These are phyloP conservation scores for Empidonax alnorum DNA, from an alignment of 2,113 vertebrate species.

Conservation along the genomic window DNA sequence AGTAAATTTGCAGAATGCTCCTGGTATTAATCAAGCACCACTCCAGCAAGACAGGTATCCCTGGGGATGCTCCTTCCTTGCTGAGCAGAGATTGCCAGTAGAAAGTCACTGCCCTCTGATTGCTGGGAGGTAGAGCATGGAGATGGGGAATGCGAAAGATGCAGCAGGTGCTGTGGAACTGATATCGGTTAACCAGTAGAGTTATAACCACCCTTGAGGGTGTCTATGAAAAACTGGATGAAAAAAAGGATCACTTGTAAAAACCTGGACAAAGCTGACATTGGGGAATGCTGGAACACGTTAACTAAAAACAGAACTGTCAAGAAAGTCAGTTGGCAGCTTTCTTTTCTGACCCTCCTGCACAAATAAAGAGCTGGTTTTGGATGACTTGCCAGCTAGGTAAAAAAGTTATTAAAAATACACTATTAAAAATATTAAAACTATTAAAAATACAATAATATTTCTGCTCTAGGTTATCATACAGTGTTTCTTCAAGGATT, in stretches of 20 bases:
- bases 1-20: not conserved
- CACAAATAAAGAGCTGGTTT: not conserved
- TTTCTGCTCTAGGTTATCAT: not conserved
- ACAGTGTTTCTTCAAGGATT: not conserved
- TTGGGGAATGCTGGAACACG: not conserved
- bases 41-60: not conserved
- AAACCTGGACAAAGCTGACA: not conserved
- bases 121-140: rapidly evolving
- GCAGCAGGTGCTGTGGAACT: not conserved
- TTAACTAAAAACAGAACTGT: not conserved
- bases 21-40: not conserved
- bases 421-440: too few relatives aligned
- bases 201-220: not conserved
- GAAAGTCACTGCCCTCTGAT: not conserved
- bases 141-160: not conserved
- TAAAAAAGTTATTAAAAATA: not conserved
- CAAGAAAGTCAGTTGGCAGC: not conserved
- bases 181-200: not conserved
- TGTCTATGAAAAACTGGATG: not conserved
- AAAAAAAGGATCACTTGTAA: not conserved
- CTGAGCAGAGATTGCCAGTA: not conserved
- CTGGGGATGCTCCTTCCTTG: not conserved
- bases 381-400: not conserved
- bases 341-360: not conserved
- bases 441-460: not conserved